These are phyloP conservation scores for Oxycera nigricornis DNA, from an alignment of 2,888 invertebrate species.

Conservation along the genomic window DNA sequence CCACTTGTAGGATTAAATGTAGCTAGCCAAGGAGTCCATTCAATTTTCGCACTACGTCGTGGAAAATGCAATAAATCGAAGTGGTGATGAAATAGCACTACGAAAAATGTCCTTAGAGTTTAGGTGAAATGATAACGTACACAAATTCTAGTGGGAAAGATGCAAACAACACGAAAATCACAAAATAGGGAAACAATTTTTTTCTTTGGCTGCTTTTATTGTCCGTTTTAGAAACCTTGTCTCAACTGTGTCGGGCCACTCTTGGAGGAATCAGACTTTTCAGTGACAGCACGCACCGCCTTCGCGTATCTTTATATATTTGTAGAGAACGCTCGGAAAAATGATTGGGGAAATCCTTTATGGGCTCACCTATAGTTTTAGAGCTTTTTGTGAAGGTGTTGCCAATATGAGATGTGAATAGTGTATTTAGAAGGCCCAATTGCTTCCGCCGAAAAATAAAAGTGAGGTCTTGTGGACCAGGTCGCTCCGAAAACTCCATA, in stretches of 20 bases:
- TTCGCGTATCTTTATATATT: slow-evolving; percentile 33
- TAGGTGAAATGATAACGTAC: neutral
- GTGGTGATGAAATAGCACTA: neutral
- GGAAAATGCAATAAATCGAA: neutral
- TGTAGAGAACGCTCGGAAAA: neutral
- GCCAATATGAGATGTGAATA: neutral
- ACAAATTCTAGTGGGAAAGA: neutral
- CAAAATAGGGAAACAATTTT: neutral
- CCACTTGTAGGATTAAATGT: slow-evolving; percentile 38
- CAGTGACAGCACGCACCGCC: slow-evolving; percentile 15
- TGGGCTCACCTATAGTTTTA: slow-evolving; percentile 10
- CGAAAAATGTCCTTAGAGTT: neutral
- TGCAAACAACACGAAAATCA: neutral
- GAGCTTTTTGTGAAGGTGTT: slow-evolving; percentile 5
- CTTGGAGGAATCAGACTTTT: slow-evolving; percentile 17
- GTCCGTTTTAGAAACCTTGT: slow-evolving; percentile 30
- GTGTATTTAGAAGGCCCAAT: no score
- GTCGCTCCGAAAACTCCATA: no score
- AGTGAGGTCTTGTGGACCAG: no score
- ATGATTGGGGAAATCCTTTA: neutral
- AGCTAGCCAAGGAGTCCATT: neutral
- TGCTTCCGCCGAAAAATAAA: no score
- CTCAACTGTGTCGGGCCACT: neutral
- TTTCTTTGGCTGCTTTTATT: slow-evolving; percentile 25
- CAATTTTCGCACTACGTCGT: neutral